Evolutionary conservation across 2,888 invertebrate species (phyloP), one percentile per base, ranked within the genome.

Genomic region (Asteroscopus sphinx): DNA sequence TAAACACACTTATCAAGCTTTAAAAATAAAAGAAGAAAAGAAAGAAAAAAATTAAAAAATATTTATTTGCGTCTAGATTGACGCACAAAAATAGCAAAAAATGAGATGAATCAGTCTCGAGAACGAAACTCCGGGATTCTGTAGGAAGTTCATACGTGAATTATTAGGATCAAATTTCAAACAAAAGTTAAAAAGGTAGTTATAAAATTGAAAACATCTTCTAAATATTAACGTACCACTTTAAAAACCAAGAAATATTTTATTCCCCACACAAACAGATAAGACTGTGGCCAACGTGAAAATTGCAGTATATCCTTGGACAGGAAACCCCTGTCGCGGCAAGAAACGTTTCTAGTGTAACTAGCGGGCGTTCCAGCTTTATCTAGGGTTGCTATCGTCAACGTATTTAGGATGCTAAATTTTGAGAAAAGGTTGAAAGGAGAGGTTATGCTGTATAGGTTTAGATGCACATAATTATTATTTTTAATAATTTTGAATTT

Each of bases 271-370:
- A 48, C 28, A 49, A 51, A 35, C 48, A 62, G 59, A 51, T 62
- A 66, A 52, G 48, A 52, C 56, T 52, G 61, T 54, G 55, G 73
- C 67, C 63, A 73, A 79, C 58, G 73, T 77, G 79, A 80, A 76
- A 81, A 81, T 81, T 79, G 79, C 77, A 79, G 82, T 82, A 76
- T 77, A 81, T 81, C 77, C 79, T 77, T 70, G 75, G 73, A 78
- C 80, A 80, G 82, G 83, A 85, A 82, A 80, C 73, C 55, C 73
- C 79, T 79, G 82, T 83, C 77, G 70, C 69, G 59, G 81, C 82
- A 80, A 77, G 79, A 80, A 81, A 80, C 78, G 75, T 76, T 78
- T 74, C 70, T 62, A 79, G 70, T 71, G 77, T 80, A 81, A 80
- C 77, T 80, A 79, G 64, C 59, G 55, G 53, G 59, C 67, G 69